Conservation (phyloP, 2,797 vertebrate species). For the Falco berigora region DNA sequence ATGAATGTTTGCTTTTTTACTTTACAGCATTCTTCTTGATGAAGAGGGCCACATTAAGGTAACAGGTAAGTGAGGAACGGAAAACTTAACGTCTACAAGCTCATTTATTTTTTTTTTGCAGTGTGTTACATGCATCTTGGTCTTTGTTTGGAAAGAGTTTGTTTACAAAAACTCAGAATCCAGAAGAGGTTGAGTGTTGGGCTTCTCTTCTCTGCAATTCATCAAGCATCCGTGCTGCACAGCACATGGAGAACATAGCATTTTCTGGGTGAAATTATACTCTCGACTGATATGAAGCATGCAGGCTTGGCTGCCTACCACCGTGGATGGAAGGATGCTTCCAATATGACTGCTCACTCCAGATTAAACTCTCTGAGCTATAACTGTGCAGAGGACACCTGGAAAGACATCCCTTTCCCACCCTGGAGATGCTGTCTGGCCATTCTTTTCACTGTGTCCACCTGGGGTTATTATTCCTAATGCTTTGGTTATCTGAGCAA, state of each 20-base stretch:
- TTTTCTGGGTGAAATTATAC: not conserved
- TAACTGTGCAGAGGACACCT: not conserved
- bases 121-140: not conserved
- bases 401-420: not conserved
- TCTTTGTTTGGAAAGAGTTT: not conserved
- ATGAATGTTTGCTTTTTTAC: not conserved
- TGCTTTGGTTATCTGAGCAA: not conserved
- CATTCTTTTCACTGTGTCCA: not conserved
- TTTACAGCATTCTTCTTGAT: constrained; percentile 90
- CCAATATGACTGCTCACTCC: not conserved
- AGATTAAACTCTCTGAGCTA: not conserved
- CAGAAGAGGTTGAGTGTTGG: not conserved
- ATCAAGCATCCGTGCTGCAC: fast-evolving
- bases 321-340: not conserved
- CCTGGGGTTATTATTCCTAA: not conserved
- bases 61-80: constrained; percentile 77
- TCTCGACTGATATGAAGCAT: not conserved
- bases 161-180: not conserved
- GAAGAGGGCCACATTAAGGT: constrained; percentile 97
- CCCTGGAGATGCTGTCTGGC: not conserved
- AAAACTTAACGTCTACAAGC: not conserved
- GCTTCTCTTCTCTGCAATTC: not conserved
- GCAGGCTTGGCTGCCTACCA: not conserved
- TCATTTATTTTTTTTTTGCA: not conserved
- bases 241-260: not conserved